Base-by-base conservation (phyloP, 2,888 invertebrate genomes). In the Encarsia formosa region DNA sequence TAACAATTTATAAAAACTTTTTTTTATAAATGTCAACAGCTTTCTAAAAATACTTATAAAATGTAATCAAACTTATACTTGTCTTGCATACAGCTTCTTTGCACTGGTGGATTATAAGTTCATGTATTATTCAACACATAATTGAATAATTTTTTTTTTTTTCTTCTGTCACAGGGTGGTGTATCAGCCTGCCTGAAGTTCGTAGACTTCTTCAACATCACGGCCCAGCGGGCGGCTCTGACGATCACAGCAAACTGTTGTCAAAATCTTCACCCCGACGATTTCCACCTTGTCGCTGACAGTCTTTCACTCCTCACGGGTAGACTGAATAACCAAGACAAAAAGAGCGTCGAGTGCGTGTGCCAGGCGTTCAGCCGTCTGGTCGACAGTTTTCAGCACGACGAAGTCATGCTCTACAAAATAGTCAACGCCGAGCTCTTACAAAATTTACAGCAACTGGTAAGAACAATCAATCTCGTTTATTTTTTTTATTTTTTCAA, bases 181-280 rank as follows among this genome's bases (percentile, higher is more conserved):
- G 96, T 99, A 3, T 87, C 93, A 5, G 93, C 98, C 3, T 97
- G 97, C 73, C 82, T 99, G 61, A 96, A 89, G 68, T 98, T 92
- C 74, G 80, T 99, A 71, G 99, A 99, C 74, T 99, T 99, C 81
- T 99, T 99, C 79, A 96, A 97, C 40, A 95, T 97, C 67, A 92
- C 92, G 69, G 97, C 98, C 13, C 99, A 99, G 77, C 85, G 98
- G 29, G 91, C 96, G 39, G 97, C 98, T 2, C 79, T 99, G 49
- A 91, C 94, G 20, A 92, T 98, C 61, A 95, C 97, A 0, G 96
- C 98, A 50, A 99, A 99, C 75, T 99, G 98, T 76, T 98, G 96
- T 74, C 88, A 94, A 73, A 95, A 92, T 77, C 80, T 97, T 65
- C 89, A 90, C 35, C 80, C 87, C 1, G 96, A 96, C 66, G 98